A percentile compares a stretch with the other conserved stretches of the same genome.
Conservation (phyloP, 2,888 invertebrate species). For the Mesoligia furuncula region DNA sequence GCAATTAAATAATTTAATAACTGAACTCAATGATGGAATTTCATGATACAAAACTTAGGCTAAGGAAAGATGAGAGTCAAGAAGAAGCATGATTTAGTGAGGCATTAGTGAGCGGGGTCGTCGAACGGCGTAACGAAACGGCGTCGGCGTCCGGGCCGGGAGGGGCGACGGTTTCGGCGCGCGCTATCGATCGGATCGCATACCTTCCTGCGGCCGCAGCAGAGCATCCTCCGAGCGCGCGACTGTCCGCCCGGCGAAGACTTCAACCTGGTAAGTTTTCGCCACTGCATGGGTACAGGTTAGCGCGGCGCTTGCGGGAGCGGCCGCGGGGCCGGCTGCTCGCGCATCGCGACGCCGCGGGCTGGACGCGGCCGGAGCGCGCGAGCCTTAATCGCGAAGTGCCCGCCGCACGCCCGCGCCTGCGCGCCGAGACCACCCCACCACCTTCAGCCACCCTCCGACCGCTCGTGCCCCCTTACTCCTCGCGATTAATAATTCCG, state of each 20-base stretch:
- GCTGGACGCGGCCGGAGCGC: constrained; percentile 87
- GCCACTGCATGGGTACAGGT: constrained; percentile 95
- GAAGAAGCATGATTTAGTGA: constrained; percentile 78
- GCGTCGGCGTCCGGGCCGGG: constrained; percentile 88
- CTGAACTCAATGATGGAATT: constrained; percentile 49
- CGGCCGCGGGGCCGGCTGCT: constrained; percentile 87
- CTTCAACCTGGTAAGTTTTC: constrained; percentile 95
- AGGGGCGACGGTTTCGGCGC: constrained; percentile 89
- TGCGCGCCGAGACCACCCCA: constrained; percentile 77
- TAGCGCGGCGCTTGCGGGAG: constrained; percentile 91
- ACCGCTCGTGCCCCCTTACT: constrained; percentile 83
- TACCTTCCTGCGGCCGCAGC: constrained; percentile 98
- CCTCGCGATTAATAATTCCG: constrained; percentile 89
- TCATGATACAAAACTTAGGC: constrained; percentile 35
- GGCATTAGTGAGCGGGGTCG: constrained; percentile 86
- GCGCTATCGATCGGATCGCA: constrained; percentile 89
- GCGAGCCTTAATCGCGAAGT: constrained; percentile 89
- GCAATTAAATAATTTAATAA: constrained; percentile 39
- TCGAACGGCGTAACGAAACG: constrained; percentile 79
- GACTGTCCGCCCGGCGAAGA: constrained; percentile 92
- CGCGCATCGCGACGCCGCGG: constrained; percentile 87
- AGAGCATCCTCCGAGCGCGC: constrained; percentile 97
- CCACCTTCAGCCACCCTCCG: constrained; percentile 75
- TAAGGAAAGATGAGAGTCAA: constrained; percentile 65
- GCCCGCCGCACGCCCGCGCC: constrained; percentile 83